These are phyloP conservation scores for Erebia epiphron DNA, from an alignment of 2,888 invertebrate species.

Conservation along the genomic window DNA sequence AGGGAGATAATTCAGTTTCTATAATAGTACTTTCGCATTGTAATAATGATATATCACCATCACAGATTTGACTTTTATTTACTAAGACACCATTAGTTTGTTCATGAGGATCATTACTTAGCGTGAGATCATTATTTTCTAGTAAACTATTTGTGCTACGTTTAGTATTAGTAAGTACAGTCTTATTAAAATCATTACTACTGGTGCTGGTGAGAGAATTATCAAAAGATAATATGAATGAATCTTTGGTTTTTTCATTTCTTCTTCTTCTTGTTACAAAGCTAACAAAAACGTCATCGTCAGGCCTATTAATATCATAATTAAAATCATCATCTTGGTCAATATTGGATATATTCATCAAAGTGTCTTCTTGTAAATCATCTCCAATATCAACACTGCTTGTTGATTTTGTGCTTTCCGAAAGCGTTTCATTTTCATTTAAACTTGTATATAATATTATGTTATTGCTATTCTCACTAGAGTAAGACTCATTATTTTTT, in stretches of 20 bases:
- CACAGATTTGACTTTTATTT: conserved; percentile 8
- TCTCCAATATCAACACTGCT: neutral
- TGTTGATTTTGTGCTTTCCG: neutral
- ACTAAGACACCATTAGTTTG: neutral
- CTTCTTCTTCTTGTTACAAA: conserved; percentile 73
- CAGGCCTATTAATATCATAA: conserved; percentile 28
- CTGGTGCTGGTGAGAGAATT: conserved; percentile 52
- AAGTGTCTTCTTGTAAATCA: neutral
- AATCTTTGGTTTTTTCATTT: conserved; percentile 57
- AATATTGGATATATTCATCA: conserved; percentile 2
- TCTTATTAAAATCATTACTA: conserved; percentile 57
- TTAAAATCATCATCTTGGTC: neutral
- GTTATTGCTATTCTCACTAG: neutral
- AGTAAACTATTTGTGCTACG: conserved; percentile 19
- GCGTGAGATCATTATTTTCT: conserved; percentile 16
- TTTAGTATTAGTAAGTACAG: conserved; percentile 52
- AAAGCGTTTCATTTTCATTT: neutral
- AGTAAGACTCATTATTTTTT: neutral
- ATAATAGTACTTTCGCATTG: neutral
- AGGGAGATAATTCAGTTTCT: neutral
- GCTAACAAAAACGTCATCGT: conserved; percentile 56
- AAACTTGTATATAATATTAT: neutral
- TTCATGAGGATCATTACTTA: neutral
- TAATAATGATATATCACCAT: neutral
- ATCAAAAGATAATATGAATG: conserved; percentile 56